Evolutionary conservation across 1,140 invertebrate species (phyloP).

Genomic region (Danaus melanippus): DNA sequence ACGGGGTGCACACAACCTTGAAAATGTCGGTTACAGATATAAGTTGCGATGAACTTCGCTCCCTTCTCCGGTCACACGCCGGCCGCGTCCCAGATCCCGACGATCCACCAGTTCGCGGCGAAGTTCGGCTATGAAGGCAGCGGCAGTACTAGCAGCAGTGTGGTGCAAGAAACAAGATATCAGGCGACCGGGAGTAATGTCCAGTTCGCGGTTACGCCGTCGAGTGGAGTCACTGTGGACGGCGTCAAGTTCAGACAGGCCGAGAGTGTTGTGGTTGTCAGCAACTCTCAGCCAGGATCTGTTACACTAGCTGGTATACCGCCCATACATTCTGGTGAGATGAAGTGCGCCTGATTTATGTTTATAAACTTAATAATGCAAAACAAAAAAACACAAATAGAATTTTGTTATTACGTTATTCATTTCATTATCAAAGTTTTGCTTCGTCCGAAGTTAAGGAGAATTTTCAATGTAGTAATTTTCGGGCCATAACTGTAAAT

Average conservation of each 20-base stretch:
- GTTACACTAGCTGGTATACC: slow-evolving; percentile 48
- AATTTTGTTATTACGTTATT: too few relatives aligned
- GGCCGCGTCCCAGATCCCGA: slow-evolving; percentile 45
- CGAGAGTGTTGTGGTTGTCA: slow-evolving; percentile 63
- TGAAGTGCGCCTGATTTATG: too few relatives aligned
- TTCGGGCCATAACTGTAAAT: background rate
- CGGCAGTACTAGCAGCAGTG: slow-evolving; percentile 24
- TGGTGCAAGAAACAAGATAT: slow-evolving; percentile 53
- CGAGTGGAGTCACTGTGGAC: slow-evolving; percentile 51
- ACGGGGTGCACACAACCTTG: slow-evolving; percentile 24
- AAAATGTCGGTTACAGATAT: slow-evolving; percentile 37
- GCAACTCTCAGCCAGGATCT: slow-evolving; percentile 54
- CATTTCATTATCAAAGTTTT: too few relatives aligned
- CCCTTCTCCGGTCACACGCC: slow-evolving; percentile 60
- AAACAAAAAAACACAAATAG: too few relatives aligned
- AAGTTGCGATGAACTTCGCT: slow-evolving; percentile 52
- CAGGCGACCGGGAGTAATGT: slow-evolving; percentile 34
- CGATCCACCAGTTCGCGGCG: slow-evolving; percentile 61
- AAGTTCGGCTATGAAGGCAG: slow-evolving; percentile 58
- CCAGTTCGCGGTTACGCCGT: slow-evolving; percentile 46
- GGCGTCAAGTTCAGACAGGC: slow-evolving; percentile 67
- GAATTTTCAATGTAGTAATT: too few relatives aligned
- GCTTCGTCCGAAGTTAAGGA: too few relatives aligned
- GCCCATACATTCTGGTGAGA: slow-evolving; percentile 51
- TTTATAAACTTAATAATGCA: too few relatives aligned